Evolutionary conservation across 35 echinoderm and acorn worm species (phyloP), one percentile per base, ranked within the genome.

Genomic region (Nesometra sesokonis): DNA sequence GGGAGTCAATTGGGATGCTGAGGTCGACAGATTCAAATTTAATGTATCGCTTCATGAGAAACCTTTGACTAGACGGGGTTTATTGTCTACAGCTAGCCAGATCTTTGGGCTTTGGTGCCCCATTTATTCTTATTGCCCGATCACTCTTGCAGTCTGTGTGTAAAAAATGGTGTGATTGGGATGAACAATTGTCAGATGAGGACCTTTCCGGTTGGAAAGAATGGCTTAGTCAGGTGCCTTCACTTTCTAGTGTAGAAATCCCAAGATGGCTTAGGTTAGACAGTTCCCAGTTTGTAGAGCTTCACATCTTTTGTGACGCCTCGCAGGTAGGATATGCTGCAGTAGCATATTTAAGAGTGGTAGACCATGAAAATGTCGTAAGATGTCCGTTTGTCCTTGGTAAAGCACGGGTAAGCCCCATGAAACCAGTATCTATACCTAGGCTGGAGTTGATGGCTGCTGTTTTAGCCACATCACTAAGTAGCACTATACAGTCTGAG

Each of bases 371-470:
- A 30, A 36, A 85, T 19, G 31, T 85, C 15, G 47, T 82, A 29
- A 11, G 27, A 11, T 90, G 88, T 40, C 17, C 82, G 9, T 90
- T 90, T 34, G 33, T 90, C 3, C 43, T 84, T 30, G 88, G 88
- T 34, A 90, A 90, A 39, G 23, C 82, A 7, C 21, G 80, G 3
- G 21, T 85, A 4, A 37, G 27, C n/a, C 88, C 88, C 32, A 11
- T 90, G 35, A 90, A 90, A 82, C 34, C 32, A 9, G 36, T 85
- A 47, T 29, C 88, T 13, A 85, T 85, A 38, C 88, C 82, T 0
- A 76, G 88, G 30, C 82, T 90, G 19, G 82, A 90, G 78, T 35
- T 90, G 29, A 78, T 57, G 37, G 82, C 82, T 31, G 88, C 88
- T 9, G 82, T 85, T 27, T 57, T 90, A 82, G 81, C 88, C 37